Evolutionary conservation across 1,140 invertebrate species (phyloP), one percentile per base, ranked within the genome.

Genomic region (Drosophila pseudoananassae): DNA sequence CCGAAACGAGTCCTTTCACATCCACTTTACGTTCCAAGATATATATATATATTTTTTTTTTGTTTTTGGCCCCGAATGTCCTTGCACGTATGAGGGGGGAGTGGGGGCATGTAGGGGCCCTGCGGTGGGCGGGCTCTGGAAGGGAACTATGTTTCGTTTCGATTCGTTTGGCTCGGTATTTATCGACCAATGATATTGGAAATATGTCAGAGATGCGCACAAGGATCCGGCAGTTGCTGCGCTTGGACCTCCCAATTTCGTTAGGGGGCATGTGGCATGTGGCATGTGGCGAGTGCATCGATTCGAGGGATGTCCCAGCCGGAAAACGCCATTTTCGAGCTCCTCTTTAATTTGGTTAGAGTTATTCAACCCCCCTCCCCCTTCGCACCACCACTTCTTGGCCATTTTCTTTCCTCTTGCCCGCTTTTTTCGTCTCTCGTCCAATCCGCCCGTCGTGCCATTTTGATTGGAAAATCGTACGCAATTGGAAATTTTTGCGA

Each of bases 131-230:
- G 15, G 14, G 50, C 5, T 7, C 25, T 25, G 40, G 38, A 57
- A 53, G 53, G 45, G 71, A 78, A 63, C 65, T 75, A 77, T 79
- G 46, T 76, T 88, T 90, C 88, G 82, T 90, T 90, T 90, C 88
- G 82, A 88, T 87, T 90, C 82, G 87, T 90, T 79, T 78, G 70
- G 75, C 79, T 87, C 73, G 72, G 85, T 89, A 90, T 90, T 91
- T 91, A 91, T 91, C 89, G 89, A 91, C 89, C 89, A 91, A 91
- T 91, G 89, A 91, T 91, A 91, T 91, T 91, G 89, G 89, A 91
- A 91, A 91, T 91, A 91, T 91, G 89, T 91, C 89, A 91, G 89
- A 87, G 84, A 87, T 91, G 89, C 89, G 89, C 82, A 85, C 78
- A 89, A 89, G 89, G 82, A 81, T 80, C 75, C 72, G 76, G 69